A percentile compares a stretch with the other conserved stretches of the same genome.
phyloP scores from a whole-genome alignment of 2,113 vertebrate genomes.

The Tiliqua scincoides region DNA sequence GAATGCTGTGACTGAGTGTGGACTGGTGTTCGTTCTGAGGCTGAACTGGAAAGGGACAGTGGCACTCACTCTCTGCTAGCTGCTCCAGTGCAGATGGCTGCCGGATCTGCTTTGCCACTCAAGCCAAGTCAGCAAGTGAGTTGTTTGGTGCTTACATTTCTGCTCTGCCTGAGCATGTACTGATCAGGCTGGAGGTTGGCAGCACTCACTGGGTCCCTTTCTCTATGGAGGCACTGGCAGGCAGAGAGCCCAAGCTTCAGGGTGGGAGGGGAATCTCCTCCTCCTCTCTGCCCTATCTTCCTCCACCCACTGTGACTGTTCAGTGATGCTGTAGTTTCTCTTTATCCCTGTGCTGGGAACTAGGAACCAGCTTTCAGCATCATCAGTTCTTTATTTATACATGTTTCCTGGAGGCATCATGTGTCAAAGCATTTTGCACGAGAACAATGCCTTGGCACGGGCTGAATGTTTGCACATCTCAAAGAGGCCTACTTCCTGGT shows the following conservation, averaged over 20 bases:
- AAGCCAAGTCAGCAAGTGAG: neutral
- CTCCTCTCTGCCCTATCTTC: neutral
- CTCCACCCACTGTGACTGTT: neutral
- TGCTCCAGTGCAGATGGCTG: neutral
- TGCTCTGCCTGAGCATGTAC: neutral
- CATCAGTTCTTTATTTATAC: no score
- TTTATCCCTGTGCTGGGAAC: no score
- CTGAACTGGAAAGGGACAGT: neutral
- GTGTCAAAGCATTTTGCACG: no score
- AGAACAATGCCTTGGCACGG: no score
- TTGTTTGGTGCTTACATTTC: neutral
- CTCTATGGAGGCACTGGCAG: neutral
- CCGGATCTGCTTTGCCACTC: neutral
- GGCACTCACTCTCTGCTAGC: neutral
- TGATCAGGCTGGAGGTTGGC: neutral
- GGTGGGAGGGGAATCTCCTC: neutral
- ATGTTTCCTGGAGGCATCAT: no score
- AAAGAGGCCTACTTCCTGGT: no score
- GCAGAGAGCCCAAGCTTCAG: neutral
- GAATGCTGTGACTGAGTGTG: neutral
- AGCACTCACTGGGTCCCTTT: neutral
- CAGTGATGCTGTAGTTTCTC: no score
- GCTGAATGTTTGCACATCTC: no score
- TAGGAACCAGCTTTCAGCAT: no score
- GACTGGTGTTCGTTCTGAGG: neutral